These are phyloP conservation scores for Hemibagrus guttatus DNA, from an alignment of 2,797 vertebrate genomes.

Conservation along the genomic window DNA sequence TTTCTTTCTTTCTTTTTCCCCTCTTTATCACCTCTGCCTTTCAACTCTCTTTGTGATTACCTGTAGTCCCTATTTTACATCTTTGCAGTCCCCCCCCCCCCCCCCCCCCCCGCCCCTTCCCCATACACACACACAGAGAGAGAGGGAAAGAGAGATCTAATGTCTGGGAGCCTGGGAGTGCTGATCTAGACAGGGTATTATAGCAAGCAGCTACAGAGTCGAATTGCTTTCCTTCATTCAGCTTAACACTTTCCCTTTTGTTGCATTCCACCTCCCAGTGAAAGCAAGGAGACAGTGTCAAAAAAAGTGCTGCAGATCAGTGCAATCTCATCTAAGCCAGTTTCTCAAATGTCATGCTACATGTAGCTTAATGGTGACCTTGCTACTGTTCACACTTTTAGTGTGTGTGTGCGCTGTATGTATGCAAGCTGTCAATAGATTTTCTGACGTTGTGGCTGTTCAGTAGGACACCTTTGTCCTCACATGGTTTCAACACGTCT, in stretches of 20 bases:
- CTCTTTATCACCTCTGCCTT: not conserved
- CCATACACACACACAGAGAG: not conserved
- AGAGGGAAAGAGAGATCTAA: too few species aligned
- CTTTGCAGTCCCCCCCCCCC: not conserved
- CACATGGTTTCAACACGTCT: not conserved
- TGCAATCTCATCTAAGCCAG: conserved; percentile 2
- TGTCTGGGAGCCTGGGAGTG: not conserved
- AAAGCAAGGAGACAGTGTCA: not conserved
- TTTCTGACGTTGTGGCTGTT: not conserved
- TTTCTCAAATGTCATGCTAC: not conserved
- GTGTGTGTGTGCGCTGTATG: not conserved
- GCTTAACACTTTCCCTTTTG: conserved; percentile 22
- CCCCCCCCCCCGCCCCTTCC: too few species aligned
- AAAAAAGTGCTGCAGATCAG: conserved; percentile 13
- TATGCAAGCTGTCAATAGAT: not conserved
- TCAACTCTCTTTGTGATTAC: not conserved
- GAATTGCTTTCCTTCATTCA: conserved; percentile 17
- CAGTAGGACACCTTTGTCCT: too few species aligned
- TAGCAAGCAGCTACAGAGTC: conserved; percentile 12
- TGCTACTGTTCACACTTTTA: not conserved
- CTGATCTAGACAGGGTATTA: conserved; percentile 35
- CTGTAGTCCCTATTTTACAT: conserved; percentile 15
- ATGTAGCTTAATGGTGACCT: not conserved
- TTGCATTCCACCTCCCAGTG: conserved; percentile 11
- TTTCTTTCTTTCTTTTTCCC: not conserved